A percentile compares a stretch with the other conserved stretches of the same genome.
Evolutionary conservation across 2,113 vertebrate species (phyloP).

Genomic region (Penelope pileata): DNA sequence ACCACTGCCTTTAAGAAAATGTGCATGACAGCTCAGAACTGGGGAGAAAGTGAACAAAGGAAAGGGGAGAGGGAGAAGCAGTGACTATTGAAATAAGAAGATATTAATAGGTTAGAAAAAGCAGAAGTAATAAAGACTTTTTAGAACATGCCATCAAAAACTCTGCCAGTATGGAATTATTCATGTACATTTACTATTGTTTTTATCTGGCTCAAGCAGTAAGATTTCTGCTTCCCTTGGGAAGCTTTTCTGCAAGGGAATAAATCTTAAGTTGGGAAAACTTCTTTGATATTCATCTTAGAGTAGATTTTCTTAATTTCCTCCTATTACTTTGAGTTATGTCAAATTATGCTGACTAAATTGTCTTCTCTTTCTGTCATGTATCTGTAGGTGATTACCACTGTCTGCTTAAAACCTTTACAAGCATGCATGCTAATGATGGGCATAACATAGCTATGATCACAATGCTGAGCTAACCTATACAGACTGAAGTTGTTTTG

Average conservation of each 20-base stretch:
- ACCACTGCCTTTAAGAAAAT: conserved; percentile 43
- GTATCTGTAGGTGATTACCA: neutral
- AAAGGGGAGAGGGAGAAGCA: conserved; percentile 23
- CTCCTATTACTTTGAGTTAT: conserved; percentile 22
- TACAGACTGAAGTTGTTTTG: neutral
- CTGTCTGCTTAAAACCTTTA: neutral
- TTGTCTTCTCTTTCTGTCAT: neutral
- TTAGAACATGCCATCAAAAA: conserved; percentile 46
- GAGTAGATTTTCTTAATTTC: conserved; percentile 45
- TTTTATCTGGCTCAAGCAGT: conserved; percentile 40
- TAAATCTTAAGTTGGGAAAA: conserved; percentile 16
- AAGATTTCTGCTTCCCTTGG: conserved; percentile 19
- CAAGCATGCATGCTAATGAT: neutral
- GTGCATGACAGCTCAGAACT: conserved; percentile 43
- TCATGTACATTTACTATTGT: conserved; percentile 57
- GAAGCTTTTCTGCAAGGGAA: neutral
- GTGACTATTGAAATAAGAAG: conserved; percentile 16
- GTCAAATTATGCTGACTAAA: neutral
- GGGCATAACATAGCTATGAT: neutral
- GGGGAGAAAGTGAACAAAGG: conserved; percentile 50
- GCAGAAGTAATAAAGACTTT: conserved; percentile 56
- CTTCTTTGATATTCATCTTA: conserved; percentile 20
- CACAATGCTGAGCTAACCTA: neutral
- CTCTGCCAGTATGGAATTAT: conserved; percentile 40
- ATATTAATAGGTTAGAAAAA: conserved; percentile 64